Evolutionary conservation across 2,113 vertebrate species (phyloP), one percentile per base, ranked within the genome.

Genomic region (Pelmatolapia mariae): DNA sequence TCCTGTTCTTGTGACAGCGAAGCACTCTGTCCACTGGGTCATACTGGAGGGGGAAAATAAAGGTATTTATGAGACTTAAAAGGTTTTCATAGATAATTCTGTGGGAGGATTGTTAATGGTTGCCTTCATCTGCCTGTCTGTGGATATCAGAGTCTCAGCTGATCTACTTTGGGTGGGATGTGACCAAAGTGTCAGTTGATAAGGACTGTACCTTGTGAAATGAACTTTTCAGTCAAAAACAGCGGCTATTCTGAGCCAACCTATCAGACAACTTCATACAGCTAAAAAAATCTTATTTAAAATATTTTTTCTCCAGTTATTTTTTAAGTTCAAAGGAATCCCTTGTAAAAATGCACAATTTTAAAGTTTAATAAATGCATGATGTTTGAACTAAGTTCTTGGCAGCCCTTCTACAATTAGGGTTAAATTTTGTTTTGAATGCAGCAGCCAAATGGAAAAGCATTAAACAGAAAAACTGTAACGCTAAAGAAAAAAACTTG

Each of bases 271-370:
- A 29, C 40, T 73, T 73, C 22, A 26, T 7, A 73, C 22, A 10
- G 3, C 0, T 45, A 26, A 16, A 71, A 19, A 45, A 26, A 3
- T 73, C 22, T 1, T 45, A 43, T 45, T 43, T 45, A 26, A 43
- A 71, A 43, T 0, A 43, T 38, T 68, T 68, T 68, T 68, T 68
- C 33, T 66, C 4, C 33, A 38, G 10, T 38, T 43, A 2, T 16
- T 10, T 57, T 19, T 0, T 22, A 45, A 45, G 38, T 2, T 73
- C 13, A 71, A 5, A 24, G 5, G 38, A 73, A 10, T 18, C 38
- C 5, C 0, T 4, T 73, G 40, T 73, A 2, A 26, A 26, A 47
- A 47, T 45, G 6, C 0, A 9, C 22, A 45, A 10, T 26, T 26
- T 26, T 47, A 4, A 47, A 47, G 15, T 76, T 76, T 18, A 76